Percentiles rank a stretch among this genome's conserved stretches.
Conservation (phyloP, 2,888 invertebrate genomes). For the Drosophila affinis region DNA sequence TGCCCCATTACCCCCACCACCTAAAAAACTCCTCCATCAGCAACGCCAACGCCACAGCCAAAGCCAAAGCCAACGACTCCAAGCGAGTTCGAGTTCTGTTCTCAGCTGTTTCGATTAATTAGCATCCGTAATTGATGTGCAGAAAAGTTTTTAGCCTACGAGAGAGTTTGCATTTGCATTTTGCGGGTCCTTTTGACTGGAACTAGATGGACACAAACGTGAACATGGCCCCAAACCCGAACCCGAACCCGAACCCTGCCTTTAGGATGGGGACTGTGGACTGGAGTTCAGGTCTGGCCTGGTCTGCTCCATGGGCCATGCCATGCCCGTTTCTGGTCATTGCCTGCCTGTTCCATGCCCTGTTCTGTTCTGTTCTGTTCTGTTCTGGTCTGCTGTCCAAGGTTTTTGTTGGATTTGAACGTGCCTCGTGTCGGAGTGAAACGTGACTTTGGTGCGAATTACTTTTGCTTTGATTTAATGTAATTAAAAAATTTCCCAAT, state of each 20-base stretch:
- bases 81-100: slow-evolving; percentile 43
- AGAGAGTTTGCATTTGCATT: slow-evolving; percentile 62
- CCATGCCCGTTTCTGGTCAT: too few species aligned
- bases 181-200: slow-evolving; percentile 40
- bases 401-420: slow-evolving; percentile 49
- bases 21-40: not conserved
- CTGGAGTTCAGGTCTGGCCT: slow-evolving; percentile 41
- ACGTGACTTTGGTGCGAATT: slow-evolving; percentile 81
- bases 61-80: slow-evolving; percentile 21
- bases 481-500: slow-evolving; percentile 77
- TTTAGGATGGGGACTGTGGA: slow-evolving; percentile 4
- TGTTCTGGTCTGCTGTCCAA: not conserved
- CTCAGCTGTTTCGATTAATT: slow-evolving; percentile 79
- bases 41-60: not conserved
- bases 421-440: slow-evolving; percentile 55
- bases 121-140: slow-evolving; percentile 83
- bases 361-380: too few species aligned
- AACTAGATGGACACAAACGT: slow-evolving; percentile 46
- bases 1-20: not conserved
- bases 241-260: slow-evolving; percentile 5
- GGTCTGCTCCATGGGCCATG: too few species aligned
- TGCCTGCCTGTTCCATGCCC: too few species aligned
- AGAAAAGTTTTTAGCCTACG: slow-evolving; percentile 75
- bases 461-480: slow-evolving; percentile 81
- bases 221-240: slow-evolving; percentile 28